Base-by-base conservation (phyloP, 2,113 vertebrate species). In the Calidris pugnax region DNA sequence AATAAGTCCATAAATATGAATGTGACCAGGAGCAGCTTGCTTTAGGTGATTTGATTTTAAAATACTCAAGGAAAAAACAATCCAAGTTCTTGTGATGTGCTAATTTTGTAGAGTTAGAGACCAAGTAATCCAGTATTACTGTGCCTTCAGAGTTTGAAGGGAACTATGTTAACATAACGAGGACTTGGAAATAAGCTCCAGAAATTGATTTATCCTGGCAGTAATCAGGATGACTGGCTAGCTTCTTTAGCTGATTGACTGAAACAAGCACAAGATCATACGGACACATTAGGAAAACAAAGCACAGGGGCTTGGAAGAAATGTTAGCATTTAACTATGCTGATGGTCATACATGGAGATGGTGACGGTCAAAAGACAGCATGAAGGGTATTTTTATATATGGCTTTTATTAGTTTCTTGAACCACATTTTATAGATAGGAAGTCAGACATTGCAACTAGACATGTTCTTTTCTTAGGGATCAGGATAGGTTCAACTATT, bases 141-240 rank as follows among this genome's bases (percentile, higher is more conserved):
- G 10, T 23, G 57, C 32, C 55, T 60, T 92, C 71, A 89, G 79
- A 93, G 47, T 87, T 87, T 67, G 69, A 82, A 85, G 59, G 62
- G 39, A 94, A 84, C 35, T 78, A 53, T 12, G 35, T 72, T 91
- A 95, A 94, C 56, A 56, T 64, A 89, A 94, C 5, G 0, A 80
- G 74, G 48, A 60, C 74, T 56, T 78, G 60, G 56, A 90, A 95
- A 93, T 93, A 95, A 94, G 87, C 85, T 88, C 73, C 82, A 79
- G 48, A 83, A 97, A 93, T 24, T 91, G 56, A 92, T 97, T 94
- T 93, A 88, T 83, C 67, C 62, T 96, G 89, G 89, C 81, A 97
- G 75, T 87, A 97, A 97, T 96, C 87, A 86, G 89, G 84, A 93
- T 95, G 62, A 93, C 48, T n/a, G 75, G 35, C 18, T 59, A 76